Conservation (phyloP, 2,888 invertebrate genomes). For the Kryphioiulus occultus region DNA sequence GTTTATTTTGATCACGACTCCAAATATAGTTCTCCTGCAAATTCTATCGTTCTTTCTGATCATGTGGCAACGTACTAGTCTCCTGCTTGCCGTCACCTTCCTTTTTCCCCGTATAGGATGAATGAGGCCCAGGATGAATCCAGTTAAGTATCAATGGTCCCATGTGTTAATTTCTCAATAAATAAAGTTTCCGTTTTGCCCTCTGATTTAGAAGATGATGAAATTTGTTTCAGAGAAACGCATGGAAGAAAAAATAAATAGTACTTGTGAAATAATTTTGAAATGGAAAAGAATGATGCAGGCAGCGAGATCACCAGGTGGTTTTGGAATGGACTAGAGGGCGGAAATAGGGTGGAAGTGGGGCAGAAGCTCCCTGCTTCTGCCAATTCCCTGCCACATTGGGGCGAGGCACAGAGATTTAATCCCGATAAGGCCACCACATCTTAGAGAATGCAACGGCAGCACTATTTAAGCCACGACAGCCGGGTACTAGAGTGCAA, state of each 20-base stretch:
- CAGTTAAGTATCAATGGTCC: background rate
- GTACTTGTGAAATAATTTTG: background rate
- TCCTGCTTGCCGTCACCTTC: too few relatives aligned
- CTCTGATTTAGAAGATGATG: background rate
- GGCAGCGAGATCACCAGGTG: background rate
- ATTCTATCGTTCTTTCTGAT: too few relatives aligned
- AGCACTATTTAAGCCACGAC: background rate
- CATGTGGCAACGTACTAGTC: too few relatives aligned
- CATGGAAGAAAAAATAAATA: background rate
- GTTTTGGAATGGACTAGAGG: background rate
- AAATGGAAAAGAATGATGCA: background rate
- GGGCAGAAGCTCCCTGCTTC: background rate
- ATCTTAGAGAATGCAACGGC: background rate
- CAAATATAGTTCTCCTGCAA: background rate
- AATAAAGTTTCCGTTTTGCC: background rate
- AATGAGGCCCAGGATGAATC: too few relatives aligned
- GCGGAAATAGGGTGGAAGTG: background rate
- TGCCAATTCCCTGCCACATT: background rate
- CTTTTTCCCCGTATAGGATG: too few relatives aligned
- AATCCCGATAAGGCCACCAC: constrained; percentile 14
- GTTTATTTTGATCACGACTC: background rate
- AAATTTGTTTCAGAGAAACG: background rate
- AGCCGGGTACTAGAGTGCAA: background rate
- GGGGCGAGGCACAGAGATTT: background rate
- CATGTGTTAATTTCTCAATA: background rate